These are phyloP conservation scores for Micrasema minimum DNA, from an alignment of 1,140 invertebrate species.

Conservation along the genomic window DNA sequence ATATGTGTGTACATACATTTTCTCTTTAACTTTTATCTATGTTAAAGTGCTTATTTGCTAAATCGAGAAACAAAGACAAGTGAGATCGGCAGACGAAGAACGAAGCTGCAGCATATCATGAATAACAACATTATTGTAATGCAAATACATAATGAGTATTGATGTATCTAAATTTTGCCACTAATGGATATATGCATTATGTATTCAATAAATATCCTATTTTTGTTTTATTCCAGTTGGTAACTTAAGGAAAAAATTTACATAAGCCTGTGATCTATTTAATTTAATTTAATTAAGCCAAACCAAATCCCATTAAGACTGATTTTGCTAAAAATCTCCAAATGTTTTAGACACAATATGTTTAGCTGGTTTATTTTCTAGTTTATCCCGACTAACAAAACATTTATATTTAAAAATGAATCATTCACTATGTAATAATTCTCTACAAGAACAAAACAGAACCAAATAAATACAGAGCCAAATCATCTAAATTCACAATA, in stretches of 20 bases:
- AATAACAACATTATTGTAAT: not conserved
- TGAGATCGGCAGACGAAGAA: no score
- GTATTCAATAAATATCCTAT: not conserved
- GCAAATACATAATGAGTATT: not conserved
- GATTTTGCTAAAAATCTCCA: slow-evolving; percentile 25
- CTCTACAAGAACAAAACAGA: not conserved
- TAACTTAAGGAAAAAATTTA: slow-evolving; percentile 5
- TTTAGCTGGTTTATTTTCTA: not conserved
- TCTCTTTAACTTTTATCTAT: no score
- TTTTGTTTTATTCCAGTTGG: slow-evolving; percentile 6
- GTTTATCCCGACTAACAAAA: not conserved
- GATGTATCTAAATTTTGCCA: not conserved
- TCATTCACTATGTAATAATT: not conserved
- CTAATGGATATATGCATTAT: no score
- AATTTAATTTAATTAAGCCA: slow-evolving; percentile 21
- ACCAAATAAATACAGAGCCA: not conserved
- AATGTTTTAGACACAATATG: not conserved
- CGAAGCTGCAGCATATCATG: no score
- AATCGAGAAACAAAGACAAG: no score
- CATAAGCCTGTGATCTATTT: slow-evolving; percentile 26
- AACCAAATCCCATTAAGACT: slow-evolving; percentile 31
- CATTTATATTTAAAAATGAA: slow-evolving; percentile 10
- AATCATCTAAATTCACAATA: no score
- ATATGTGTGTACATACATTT: no score
- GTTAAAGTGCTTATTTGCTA: no score